Base-by-base conservation (phyloP, 2,113 vertebrate genomes). In the Plotosus lineatus region DNA sequence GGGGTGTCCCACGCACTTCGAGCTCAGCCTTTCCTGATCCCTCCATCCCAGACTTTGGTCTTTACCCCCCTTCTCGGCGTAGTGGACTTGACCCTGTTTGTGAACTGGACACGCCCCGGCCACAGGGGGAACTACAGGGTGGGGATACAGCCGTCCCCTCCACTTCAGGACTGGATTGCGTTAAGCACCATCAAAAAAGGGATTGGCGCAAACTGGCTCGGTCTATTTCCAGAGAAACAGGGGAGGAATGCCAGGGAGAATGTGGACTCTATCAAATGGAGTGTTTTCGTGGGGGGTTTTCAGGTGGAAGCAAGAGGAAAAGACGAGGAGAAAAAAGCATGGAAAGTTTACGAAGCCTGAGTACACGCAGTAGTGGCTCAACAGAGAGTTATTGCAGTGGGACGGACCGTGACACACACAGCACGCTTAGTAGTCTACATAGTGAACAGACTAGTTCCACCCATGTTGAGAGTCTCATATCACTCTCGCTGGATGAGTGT, bases 301-400 rank as follows among this genome's bases (percentile, higher is more conserved):
- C 85, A 92, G 81, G 83, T 7, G 68, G 80, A 7, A 85, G 87
- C 53, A 94, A 92, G 65, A 96, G 92, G 88, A 90, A 94, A 17
- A 89, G 94, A 78, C 92, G 94, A 72, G 95, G 95, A 44, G 96
- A 97, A 86, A 94, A 92, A 87, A 99, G 97, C 1, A 88, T 94
- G 38, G 98, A 98, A 86, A 98, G 98, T 88, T 90, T 99, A 86
- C 92, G 95, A 88, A 99, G 98, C 83, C 90, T 99, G 77, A 99
- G 97, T 84, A 97, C 96, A 0, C 94, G 96, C 82, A 99, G 98
- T 75, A 99, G 97, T 51, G 97, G 96, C 87, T 98, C 97, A 28
- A 96, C 96, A 0, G 98, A 98, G 93, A 98, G 97, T 91, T 98
- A 98, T 86, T 97, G 97, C 88, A 98, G 97, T 19, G 97, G 98